phyloP scores from a whole-genome alignment of 2,888 invertebrate species.

The Chrysomela aeneicollis region DNA sequence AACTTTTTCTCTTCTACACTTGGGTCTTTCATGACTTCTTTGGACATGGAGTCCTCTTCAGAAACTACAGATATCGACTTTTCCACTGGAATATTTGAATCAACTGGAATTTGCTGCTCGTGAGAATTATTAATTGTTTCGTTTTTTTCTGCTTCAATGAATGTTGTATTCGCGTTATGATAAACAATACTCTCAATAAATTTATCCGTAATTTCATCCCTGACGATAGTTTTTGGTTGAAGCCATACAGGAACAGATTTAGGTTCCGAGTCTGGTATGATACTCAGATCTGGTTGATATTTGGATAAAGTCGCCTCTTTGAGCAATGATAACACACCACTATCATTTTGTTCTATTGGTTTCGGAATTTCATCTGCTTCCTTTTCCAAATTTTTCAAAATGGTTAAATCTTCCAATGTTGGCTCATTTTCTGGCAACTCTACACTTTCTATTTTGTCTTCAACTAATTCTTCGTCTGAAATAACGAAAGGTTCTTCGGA shows the following conservation, averaged over 20 bases:
- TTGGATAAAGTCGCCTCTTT: constrained; percentile 45
- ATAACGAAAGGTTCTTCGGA: constrained; percentile 33
- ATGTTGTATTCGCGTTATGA: not conserved
- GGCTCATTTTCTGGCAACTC: constrained; percentile 19
- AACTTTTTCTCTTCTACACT: not conserved
- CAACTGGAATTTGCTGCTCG: not conserved
- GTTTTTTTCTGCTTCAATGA: not conserved
- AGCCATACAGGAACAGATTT: constrained; percentile 19
- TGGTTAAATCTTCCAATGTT: not conserved
- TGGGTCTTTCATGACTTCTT: not conserved
- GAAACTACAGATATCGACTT: not conserved
- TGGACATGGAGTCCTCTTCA: not conserved
- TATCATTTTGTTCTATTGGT: constrained; percentile 2
- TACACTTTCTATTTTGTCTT: constrained; percentile 27
- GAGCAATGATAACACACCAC: constrained; percentile 38
- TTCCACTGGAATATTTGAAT: not conserved
- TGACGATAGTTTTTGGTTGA: not conserved
- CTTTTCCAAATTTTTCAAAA: not conserved
- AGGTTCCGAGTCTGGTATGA: constrained; percentile 28
- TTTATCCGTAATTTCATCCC: not conserved
- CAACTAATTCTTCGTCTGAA: constrained; percentile 40
- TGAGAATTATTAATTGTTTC: not conserved
- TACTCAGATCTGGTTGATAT: constrained; percentile 40
- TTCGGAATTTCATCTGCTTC: not conserved
- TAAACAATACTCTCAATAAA: not conserved